These are phyloP conservation scores for Darevskia nairensis DNA, from an alignment of 2,797 vertebrate genomes.

Conservation along the genomic window DNA sequence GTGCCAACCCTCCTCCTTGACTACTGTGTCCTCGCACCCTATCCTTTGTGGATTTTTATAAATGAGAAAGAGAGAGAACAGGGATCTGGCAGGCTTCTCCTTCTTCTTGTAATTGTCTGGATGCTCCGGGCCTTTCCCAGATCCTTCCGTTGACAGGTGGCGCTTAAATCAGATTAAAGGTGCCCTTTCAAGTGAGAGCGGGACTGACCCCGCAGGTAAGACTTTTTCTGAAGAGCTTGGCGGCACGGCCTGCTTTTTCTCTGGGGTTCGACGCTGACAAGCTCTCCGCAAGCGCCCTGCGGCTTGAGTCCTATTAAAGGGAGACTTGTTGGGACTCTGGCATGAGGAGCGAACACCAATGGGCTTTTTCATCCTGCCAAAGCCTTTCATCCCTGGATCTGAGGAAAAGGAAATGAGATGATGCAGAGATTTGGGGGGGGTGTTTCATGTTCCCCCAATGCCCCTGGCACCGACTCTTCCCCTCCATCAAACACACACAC, in stretches of 20 bases:
- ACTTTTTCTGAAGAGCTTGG: slow-evolving; percentile 29
- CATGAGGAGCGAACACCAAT: background rate
- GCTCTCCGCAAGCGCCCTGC: background rate
- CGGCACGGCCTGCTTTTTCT: slow-evolving; percentile 24
- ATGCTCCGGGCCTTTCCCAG: background rate
- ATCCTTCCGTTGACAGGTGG: slow-evolving; percentile 33
- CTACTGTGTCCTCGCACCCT: background rate
- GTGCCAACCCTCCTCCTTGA: background rate
- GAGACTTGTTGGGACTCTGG: background rate
- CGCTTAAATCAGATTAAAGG: slow-evolving; percentile 54
- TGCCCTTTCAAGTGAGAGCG: slow-evolving; percentile 40
- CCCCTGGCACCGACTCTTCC: background rate
- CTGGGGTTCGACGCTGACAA: background rate
- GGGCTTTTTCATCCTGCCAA: background rate
- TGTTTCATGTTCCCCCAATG: background rate
- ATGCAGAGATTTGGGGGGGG: background rate
- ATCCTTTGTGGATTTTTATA: background rate
- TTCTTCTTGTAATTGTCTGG: background rate
- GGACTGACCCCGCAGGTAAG: slow-evolving; percentile 44
- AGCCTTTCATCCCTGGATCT: background rate
- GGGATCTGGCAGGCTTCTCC: background rate
- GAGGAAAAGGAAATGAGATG: background rate
- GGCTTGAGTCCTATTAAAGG: slow-evolving; percentile 20
- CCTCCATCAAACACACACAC: no score
- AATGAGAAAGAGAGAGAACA: background rate